Evolutionary conservation across 2,113 vertebrate species (phyloP).

Genomic region (Rhinichthys klamathensis): DNA sequence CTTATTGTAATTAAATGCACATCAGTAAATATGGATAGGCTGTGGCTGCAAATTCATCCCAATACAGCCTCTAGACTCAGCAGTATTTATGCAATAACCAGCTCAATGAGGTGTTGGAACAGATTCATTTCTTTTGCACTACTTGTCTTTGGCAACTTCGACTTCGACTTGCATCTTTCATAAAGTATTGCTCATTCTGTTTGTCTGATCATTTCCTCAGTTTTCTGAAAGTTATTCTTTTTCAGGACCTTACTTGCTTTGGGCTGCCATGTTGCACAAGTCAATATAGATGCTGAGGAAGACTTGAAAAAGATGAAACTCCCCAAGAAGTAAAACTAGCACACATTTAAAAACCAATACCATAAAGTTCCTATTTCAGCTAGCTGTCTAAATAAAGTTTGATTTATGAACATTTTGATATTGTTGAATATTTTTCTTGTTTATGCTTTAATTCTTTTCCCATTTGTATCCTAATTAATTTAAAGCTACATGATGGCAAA

Average conservation of each 20-base stretch:
- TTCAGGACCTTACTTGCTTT: constrained; percentile 91
- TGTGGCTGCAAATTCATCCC: constrained; percentile 40
- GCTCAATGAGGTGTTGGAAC: background rate
- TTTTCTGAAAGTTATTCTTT: background rate
- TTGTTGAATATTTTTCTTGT: background rate
- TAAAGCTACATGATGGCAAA: constrained; percentile 95
- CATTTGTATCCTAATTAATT: constrained; percentile 27
- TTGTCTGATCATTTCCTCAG: background rate
- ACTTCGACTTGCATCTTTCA: background rate
- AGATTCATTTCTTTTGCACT: background rate
- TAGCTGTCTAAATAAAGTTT: background rate
- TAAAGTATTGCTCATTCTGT: background rate
- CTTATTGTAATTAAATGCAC: constrained; percentile 59
- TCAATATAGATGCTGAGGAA: constrained; percentile 88
- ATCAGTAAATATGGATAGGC: constrained; percentile 60
- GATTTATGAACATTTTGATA: background rate
- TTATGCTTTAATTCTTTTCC: background rate
- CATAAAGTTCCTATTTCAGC: background rate
- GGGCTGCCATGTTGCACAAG: constrained; percentile 91
- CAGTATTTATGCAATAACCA: constrained; percentile 10
- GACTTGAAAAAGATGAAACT: constrained; percentile 95
- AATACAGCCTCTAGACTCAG: constrained; percentile 53
- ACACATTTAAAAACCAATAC: background rate
- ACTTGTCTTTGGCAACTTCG: constrained; percentile 7
- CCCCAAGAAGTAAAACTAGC: constrained; percentile 87